A percentile compares a stretch with the other conserved stretches of the same genome.
phyloP scores from a whole-genome alignment of 2,888 invertebrate species.

The Colletes collaris region DNA sequence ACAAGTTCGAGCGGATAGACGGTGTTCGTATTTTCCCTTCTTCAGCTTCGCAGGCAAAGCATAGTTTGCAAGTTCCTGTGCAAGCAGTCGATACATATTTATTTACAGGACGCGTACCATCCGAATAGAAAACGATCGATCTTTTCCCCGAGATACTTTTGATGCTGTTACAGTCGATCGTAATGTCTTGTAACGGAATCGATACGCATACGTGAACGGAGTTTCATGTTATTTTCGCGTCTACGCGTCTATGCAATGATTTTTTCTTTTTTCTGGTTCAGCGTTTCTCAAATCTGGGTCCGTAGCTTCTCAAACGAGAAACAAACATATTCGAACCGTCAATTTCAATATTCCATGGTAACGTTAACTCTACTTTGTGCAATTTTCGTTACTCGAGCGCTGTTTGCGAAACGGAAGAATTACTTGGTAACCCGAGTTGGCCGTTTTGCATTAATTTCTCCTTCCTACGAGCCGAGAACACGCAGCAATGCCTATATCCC shows the following conservation, averaged over 20 bases:
- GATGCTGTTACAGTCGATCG: slow-evolving; percentile 47
- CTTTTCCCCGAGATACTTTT: slow-evolving; percentile 47
- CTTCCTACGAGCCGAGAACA: slow-evolving; percentile 1
- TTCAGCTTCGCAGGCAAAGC: slow-evolving; percentile 24
- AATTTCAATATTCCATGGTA: too few relatives aligned
- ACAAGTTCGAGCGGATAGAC: slow-evolving; percentile 20
- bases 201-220: slow-evolving; percentile 42
- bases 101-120: slow-evolving; percentile 13
- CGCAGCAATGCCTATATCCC: slow-evolving; percentile 9
- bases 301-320: background rate
- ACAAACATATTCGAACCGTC: too few relatives aligned
- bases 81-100: slow-evolving; percentile 23
- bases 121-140: slow-evolving; percentile 54
- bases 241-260: too few relatives aligned
- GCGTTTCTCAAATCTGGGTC: background rate
- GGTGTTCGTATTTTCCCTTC: slow-evolving; percentile 12
- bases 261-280: background rate
- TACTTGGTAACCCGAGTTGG: background rate
- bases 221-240: slow-evolving; percentile 33
- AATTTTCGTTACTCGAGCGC: too few relatives aligned
- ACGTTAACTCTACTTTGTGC: too few relatives aligned
- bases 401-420: background rate
- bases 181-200: slow-evolving; percentile 52
- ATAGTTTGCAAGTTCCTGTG: slow-evolving; percentile 18
- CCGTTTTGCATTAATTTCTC: slow-evolving; percentile 4